A percentile compares a stretch with the other conserved stretches of the same genome.
phyloP scores from a whole-genome alignment of 2,113 vertebrate species.

The Pipa parva region DNA sequence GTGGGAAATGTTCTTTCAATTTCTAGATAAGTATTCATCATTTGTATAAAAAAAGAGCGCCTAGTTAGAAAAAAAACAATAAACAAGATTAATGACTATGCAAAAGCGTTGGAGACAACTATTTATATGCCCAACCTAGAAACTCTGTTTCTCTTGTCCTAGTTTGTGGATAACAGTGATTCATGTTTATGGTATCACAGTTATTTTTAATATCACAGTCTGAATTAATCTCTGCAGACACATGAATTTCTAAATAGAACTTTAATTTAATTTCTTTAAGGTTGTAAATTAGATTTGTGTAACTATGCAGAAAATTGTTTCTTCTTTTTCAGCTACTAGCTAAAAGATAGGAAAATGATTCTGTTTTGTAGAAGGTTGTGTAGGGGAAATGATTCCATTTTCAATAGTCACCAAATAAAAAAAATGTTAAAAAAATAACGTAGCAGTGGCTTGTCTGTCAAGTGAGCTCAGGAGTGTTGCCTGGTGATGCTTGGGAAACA shows the following conservation, averaged over 20 bases:
- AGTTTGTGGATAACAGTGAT: constrained; percentile 32
- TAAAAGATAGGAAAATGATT: too few relatives aligned
- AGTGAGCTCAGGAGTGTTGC: too few relatives aligned
- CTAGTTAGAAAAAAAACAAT: background rate
- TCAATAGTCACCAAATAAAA: too few relatives aligned
- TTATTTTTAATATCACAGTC: constrained; percentile 23
- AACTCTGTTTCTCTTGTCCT: constrained; percentile 26
- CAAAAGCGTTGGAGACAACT: constrained; percentile 17
- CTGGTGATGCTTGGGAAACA: too few relatives aligned
- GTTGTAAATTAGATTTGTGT: constrained; percentile 11
- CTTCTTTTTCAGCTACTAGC: too few relatives aligned
- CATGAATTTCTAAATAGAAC: constrained; percentile 24
- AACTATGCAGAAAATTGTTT: background rate
- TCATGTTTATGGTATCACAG: constrained; percentile 21
- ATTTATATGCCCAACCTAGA: constrained; percentile 30
- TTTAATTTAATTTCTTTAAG: constrained; percentile 12
- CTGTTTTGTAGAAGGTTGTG: too few relatives aligned
- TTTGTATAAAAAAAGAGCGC: background rate
- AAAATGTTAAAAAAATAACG: too few relatives aligned
- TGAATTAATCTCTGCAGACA: constrained; percentile 30
- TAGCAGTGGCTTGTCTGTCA: too few relatives aligned
- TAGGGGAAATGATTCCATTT: too few relatives aligned
- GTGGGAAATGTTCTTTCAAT: background rate
- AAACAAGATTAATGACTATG: constrained; percentile 29
- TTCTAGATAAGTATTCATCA: background rate